phyloP scores from a whole-genome alignment of 2,113 vertebrate genomes.

The Rhadina sibilatrix region DNA sequence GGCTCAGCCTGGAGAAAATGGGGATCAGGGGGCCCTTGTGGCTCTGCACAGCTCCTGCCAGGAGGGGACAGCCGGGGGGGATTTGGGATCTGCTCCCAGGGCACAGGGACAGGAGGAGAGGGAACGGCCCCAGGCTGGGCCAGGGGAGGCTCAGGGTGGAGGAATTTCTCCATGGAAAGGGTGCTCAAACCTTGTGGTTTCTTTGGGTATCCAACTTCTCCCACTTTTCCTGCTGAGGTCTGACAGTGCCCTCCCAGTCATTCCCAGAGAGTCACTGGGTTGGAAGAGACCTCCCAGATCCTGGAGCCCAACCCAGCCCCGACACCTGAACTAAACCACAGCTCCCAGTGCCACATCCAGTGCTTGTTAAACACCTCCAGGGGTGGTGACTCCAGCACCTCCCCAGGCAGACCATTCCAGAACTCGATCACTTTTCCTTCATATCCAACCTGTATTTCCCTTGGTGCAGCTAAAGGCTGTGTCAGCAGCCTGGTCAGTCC shows the following conservation, averaged over 20 bases:
- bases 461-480: not conserved
- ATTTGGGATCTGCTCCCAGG: not conserved
- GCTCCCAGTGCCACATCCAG: not conserved
- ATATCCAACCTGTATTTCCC: rapidly evolving
- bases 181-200: not conserved
- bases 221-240: not conserved
- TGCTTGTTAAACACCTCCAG: not conserved
- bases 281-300: too few species aligned
- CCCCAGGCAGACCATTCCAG: not conserved
- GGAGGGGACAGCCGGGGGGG: not conserved
- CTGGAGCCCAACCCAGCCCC: not conserved
- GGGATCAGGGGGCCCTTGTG: not conserved
- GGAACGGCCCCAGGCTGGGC: not conserved
- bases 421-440: too few species aligned
- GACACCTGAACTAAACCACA: not conserved
- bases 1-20: not conserved
- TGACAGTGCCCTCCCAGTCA: not conserved
- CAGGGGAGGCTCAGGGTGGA: not conserved
- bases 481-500: not conserved
- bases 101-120: not conserved
- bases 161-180: not conserved
- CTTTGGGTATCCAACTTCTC: not conserved
- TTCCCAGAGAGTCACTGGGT: not conserved
- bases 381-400: not conserved
- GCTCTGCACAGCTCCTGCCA: not conserved